A percentile compares a stretch with the other conserved stretches of the same genome.
Evolutionary conservation across 2,888 invertebrate genomes (phyloP).

Genomic region (Ommatoiulus sabulosus): DNA sequence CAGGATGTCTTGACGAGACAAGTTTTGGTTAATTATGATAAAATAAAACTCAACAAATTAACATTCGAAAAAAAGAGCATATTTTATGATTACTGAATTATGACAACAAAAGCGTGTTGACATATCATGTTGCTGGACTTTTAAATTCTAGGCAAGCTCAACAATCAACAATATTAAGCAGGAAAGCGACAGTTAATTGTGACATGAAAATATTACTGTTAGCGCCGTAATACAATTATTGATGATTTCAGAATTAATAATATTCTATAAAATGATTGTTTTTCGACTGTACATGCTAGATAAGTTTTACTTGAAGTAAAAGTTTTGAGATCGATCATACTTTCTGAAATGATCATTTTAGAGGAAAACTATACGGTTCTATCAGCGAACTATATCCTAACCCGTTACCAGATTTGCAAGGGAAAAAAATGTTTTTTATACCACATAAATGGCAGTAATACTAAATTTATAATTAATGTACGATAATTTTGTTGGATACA

Average conservation of each 20-base stretch:
- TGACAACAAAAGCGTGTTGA: not conserved
- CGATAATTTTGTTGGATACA: not conserved
- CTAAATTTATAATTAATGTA: not conserved
- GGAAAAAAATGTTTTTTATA: not conserved
- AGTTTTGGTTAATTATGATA: not conserved
- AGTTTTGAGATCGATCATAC: too few relatives aligned
- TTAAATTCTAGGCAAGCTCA: not conserved
- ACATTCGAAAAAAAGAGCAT: not conserved
- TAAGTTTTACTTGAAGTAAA: conserved; percentile 12
- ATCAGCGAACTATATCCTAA: too few relatives aligned
- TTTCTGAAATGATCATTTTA: not conserved
- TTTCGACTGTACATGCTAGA: not conserved
- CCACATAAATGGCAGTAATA: not conserved
- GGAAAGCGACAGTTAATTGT: conserved; percentile 26
- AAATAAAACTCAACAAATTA: not conserved
- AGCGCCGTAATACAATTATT: not conserved
- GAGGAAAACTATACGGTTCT: not conserved
- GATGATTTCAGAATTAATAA: not conserved
- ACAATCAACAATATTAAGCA: not conserved
- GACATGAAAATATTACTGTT: conserved; percentile 25
- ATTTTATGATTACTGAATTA: not conserved
- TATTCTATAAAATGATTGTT: conserved; percentile 15
- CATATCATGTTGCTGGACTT: not conserved
- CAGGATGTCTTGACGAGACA: not conserved
- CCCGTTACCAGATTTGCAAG: too few relatives aligned